phyloP scores from a whole-genome alignment of 2,888 invertebrate species.

The Nemoura dubitans region DNA sequence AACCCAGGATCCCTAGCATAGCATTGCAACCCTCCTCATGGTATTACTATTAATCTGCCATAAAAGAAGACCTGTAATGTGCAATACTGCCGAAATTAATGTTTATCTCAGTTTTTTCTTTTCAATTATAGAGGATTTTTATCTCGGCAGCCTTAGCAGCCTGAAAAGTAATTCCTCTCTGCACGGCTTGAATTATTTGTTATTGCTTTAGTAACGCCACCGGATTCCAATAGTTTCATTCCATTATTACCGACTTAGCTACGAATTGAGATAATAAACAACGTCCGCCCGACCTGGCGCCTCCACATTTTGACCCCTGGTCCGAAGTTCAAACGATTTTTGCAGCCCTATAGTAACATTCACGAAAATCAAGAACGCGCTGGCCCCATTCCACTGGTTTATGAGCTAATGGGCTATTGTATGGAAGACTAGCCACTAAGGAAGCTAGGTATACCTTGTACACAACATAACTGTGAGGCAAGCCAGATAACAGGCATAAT shows the following conservation, averaged over 20 bases:
- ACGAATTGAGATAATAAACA: no score
- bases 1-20: not conserved
- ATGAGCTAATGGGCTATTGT: not conserved
- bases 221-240: no score
- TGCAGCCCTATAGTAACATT: not conserved
- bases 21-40: not conserved
- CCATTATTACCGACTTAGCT: no score
- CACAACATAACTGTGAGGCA: not conserved
- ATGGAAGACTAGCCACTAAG: not conserved
- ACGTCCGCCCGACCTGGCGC: not conserved
- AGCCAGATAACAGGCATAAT: constrained; percentile 26
- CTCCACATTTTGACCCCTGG: not conserved
- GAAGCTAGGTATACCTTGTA: not conserved
- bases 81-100: not conserved
- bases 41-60: not conserved
- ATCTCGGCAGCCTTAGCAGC: not conserved
- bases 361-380: not conserved
- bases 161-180: not conserved
- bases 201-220: no score
- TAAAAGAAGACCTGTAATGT: not conserved
- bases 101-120: not conserved
- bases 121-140: not conserved
- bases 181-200: not conserved
- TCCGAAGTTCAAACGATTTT: not conserved
- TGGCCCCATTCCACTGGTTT: not conserved